A percentile compares a stretch with the other conserved stretches of the same genome.
Evolutionary conservation across 1,140 invertebrate genomes (phyloP).

Genomic region (Teleopsis dalmanni): DNA sequence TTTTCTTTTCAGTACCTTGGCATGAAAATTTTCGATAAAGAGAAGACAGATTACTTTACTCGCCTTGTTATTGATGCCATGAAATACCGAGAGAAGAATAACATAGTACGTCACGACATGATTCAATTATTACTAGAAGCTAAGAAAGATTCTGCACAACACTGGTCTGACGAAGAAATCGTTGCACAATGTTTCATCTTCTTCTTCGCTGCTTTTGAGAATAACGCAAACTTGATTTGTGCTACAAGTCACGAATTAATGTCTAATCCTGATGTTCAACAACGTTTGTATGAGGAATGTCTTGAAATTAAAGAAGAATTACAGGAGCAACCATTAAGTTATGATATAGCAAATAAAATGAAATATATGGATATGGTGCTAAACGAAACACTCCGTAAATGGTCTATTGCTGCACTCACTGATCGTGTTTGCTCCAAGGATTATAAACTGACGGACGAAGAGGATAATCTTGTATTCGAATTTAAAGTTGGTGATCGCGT

Average conservation of each 20-base stretch:
- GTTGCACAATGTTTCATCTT: slow-evolving; percentile 47
- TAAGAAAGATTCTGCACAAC: slow-evolving; percentile 28
- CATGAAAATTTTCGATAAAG: slow-evolving; percentile 22
- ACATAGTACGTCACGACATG: slow-evolving; percentile 45
- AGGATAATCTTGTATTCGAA: slow-evolving; percentile 1
- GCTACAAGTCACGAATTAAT: slow-evolving; percentile 49
- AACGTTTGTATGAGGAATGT: slow-evolving; percentile 52
- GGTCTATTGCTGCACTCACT: slow-evolving; percentile 46
- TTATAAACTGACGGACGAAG: slow-evolving; percentile 29
- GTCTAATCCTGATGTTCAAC: slow-evolving; percentile 51
- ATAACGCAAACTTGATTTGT: slow-evolving; percentile 50
- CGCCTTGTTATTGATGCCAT: slow-evolving; percentile 41
- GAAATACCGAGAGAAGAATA: slow-evolving; percentile 34
- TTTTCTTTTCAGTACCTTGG: slow-evolving; percentile 16
- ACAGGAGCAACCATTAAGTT: slow-evolving; percentile 43
- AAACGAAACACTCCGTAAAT: slow-evolving; percentile 52
- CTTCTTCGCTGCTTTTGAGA: slow-evolving; percentile 56
- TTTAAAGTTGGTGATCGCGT: slow-evolving; percentile 14
- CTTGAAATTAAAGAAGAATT: slow-evolving; percentile 36
- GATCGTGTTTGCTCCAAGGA: slow-evolving; percentile 50
- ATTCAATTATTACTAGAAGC: slow-evolving; percentile 46
- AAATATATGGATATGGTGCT: slow-evolving; percentile 59
- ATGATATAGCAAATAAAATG: slow-evolving; percentile 50
- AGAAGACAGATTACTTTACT: slow-evolving; percentile 27
- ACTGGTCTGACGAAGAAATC: slow-evolving; percentile 49